Percentiles rank a stretch among this genome's conserved stretches.
phyloP scores from a whole-genome alignment of 2,797 vertebrate species.

The Acanthornis magna region DNA sequence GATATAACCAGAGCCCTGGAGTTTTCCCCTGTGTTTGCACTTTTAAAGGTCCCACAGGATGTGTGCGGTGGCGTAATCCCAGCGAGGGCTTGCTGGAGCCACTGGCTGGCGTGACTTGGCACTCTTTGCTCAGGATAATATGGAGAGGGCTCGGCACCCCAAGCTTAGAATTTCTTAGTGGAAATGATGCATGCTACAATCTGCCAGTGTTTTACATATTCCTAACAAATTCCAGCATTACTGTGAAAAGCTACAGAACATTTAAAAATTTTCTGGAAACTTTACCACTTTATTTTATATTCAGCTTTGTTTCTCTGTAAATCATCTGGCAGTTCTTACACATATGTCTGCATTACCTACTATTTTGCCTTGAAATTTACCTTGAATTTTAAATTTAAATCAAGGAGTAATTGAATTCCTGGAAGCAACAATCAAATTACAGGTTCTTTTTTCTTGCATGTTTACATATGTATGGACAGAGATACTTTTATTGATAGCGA shows the following conservation, averaged over 20 bases:
- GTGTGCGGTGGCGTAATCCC: accelerated
- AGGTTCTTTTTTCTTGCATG: neutral
- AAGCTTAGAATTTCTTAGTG: neutral
- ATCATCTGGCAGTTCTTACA: neutral
- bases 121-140: neutral
- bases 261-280: neutral
- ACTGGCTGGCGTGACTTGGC: neutral
- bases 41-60: neutral
- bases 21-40: neutral
- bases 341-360: neutral
- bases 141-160: accelerated
- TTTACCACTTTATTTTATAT: neutral
- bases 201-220: neutral
- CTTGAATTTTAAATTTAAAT: neutral
- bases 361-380: neutral
- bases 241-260: neutral
- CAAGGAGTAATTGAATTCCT: neutral
- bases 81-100: neutral
- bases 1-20: neutral
- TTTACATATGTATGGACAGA: neutral
- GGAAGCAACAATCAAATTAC: neutral
- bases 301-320: neutral
- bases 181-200: neutral
- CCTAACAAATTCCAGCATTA: neutral
- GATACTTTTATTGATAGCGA: neutral